Evolutionary conservation across 2,888 invertebrate species (phyloP).

Genomic region (Nymphalis c-album): DNA sequence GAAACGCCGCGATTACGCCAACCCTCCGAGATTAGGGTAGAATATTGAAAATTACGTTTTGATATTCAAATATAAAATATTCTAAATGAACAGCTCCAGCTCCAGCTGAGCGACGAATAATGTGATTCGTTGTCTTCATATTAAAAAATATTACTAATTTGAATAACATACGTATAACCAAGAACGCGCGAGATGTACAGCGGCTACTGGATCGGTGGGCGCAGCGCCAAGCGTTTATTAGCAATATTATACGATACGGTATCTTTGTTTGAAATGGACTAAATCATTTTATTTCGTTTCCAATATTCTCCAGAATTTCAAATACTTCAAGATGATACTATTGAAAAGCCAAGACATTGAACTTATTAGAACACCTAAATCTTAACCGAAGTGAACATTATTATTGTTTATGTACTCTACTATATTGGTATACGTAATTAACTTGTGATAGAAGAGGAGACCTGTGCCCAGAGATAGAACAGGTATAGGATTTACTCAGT

Average conservation of each 20-base stretch:
- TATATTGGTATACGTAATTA: too few species aligned
- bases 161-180: neutral
- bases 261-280: constrained; percentile 22
- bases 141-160: neutral
- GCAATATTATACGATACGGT: constrained; percentile 2
- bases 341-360: too few species aligned
- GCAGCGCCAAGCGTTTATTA: constrained; percentile 16
- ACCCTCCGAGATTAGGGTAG: constrained; percentile 37
- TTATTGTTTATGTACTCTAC: too few species aligned
- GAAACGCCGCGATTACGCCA: constrained; percentile 29
- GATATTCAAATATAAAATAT: constrained; percentile 36
- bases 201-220: neutral
- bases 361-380: too few species aligned
- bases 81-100: constrained; percentile 21
- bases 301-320: constrained; percentile 22
- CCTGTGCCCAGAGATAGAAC: too few species aligned
- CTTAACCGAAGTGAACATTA: too few species aligned
- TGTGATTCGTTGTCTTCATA: neutral
- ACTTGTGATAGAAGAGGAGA: too few species aligned
- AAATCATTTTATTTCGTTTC: constrained; percentile 17
- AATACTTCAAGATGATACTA: constrained; percentile 3
- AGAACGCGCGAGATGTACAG: neutral
- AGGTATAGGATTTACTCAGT: neutral
- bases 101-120: too few species aligned
- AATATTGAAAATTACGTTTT: constrained; percentile 42